phyloP scores from a whole-genome alignment of 2,797 vertebrate genomes.

The Avahi laniger region DNA sequence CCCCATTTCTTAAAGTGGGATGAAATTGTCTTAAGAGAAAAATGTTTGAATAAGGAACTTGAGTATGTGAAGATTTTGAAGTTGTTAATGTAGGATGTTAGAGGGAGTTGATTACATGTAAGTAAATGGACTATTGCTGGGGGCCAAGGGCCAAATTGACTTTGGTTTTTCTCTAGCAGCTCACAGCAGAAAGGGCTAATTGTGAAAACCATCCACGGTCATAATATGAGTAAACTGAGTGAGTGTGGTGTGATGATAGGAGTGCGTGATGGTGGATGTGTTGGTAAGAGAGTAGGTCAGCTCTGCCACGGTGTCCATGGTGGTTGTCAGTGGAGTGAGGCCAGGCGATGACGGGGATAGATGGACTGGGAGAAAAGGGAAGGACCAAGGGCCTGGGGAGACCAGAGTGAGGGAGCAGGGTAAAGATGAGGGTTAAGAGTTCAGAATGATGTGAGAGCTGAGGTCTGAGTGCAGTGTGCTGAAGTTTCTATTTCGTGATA shows the following conservation, averaged over 20 bases:
- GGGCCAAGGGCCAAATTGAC: background rate
- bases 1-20: background rate
- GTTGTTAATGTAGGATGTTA: background rate
- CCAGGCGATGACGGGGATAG: background rate
- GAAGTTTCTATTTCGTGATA: background rate
- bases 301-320: accelerated
- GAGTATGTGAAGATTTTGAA: background rate
- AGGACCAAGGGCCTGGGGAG: background rate
- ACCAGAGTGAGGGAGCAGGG: background rate
- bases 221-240: background rate
- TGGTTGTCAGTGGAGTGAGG: background rate
- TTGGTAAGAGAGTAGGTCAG: background rate
- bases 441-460: background rate
- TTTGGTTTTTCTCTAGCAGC: background rate
- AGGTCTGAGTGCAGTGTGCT: background rate
- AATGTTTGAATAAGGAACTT: background rate
- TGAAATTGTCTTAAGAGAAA: background rate
- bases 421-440: background rate
- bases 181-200: background rate
- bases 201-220: background rate
- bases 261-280: too few species aligned
- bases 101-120: background rate
- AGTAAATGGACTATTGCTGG: background rate
- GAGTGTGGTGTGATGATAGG: background rate
- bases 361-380: background rate